Evolutionary conservation across 1,140 invertebrate species (phyloP).

Genomic region (Helicorthomorpha holstii): DNA sequence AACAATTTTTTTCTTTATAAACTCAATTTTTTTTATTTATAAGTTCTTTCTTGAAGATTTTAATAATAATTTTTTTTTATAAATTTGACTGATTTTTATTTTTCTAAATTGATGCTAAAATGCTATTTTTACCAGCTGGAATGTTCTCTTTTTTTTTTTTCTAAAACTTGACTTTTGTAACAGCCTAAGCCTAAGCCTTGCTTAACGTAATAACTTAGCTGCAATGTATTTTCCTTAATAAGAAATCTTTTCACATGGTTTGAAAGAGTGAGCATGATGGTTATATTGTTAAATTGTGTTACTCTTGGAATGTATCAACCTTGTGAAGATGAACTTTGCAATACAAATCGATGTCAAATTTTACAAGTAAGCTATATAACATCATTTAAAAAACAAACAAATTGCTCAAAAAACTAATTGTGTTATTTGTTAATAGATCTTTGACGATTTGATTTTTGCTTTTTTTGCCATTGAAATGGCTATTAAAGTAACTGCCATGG

Average conservation of each 20-base stretch:
- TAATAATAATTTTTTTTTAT: no score
- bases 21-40: no score
- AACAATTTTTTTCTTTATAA: no score
- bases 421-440: slow-evolving; percentile 39
- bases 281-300: slow-evolving; percentile 95
- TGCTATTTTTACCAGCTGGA: no score
- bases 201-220: no score
- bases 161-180: no score
- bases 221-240: slow-evolving; percentile 53
- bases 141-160: no score
- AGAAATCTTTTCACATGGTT: slow-evolving; percentile 71
- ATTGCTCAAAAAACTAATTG: background rate
- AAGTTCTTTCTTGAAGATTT: no score
- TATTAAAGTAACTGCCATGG: slow-evolving; percentile 98
- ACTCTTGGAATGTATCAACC: slow-evolving; percentile 99
- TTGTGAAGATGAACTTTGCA: slow-evolving; percentile 73
- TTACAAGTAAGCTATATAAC: slow-evolving; percentile 74
- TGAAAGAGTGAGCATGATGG: slow-evolving; percentile 93
- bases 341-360: slow-evolving; percentile 79
- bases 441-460: slow-evolving; percentile 95
- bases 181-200: no score
- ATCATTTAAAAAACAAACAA: no score
- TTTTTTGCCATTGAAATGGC: slow-evolving; percentile 95
- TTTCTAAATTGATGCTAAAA: no score
- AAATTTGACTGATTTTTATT: no score